These are phyloP conservation scores for Rynchops niger DNA, from an alignment of 2,113 vertebrate genomes.

Conservation along the genomic window DNA sequence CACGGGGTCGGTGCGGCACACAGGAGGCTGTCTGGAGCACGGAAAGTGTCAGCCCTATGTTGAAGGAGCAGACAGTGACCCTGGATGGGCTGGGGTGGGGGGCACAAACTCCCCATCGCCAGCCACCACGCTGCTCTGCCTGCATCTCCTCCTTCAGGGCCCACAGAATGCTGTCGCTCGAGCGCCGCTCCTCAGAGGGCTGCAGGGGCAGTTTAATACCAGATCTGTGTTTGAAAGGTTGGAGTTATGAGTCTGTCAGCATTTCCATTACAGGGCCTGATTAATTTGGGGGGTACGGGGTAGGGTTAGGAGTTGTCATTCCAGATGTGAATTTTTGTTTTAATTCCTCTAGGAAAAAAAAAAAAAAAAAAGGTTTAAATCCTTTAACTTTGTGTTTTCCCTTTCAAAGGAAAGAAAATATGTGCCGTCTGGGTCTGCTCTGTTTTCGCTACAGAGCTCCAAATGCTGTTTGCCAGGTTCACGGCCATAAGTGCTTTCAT, in stretches of 20 bases:
- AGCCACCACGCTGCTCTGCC: not conserved
- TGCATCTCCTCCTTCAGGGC: accelerated
- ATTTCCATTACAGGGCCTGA: conserved; percentile 63
- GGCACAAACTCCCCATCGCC: not conserved
- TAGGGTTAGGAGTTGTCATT: conserved; percentile 62
- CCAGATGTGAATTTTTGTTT: conserved; percentile 73
- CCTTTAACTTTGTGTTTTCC: conserved; percentile 53
- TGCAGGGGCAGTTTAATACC: conserved; percentile 14
- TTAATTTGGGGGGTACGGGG: conserved; percentile 42
- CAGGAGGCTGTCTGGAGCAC: not conserved
- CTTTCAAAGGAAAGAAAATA: conserved; percentile 67
- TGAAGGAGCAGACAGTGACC: not conserved
- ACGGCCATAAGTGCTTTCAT: not conserved
- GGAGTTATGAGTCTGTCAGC: conserved; percentile 58
- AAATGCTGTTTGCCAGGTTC: conserved; percentile 49
- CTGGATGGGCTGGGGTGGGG: not conserved
- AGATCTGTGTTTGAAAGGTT: conserved; percentile 44
- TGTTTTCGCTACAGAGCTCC: conserved; percentile 44
- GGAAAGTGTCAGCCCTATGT: no score
- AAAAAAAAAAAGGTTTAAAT: not conserved
- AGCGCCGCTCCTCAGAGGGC: not conserved
- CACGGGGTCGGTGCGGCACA: accelerated
- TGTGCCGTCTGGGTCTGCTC: conserved; percentile 52
- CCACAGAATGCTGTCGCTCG: not conserved
- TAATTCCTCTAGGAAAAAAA: conserved; percentile 35